These are phyloP conservation scores for Dynastes maya DNA, from an alignment of 2,888 invertebrate species.

Conservation along the genomic window DNA sequence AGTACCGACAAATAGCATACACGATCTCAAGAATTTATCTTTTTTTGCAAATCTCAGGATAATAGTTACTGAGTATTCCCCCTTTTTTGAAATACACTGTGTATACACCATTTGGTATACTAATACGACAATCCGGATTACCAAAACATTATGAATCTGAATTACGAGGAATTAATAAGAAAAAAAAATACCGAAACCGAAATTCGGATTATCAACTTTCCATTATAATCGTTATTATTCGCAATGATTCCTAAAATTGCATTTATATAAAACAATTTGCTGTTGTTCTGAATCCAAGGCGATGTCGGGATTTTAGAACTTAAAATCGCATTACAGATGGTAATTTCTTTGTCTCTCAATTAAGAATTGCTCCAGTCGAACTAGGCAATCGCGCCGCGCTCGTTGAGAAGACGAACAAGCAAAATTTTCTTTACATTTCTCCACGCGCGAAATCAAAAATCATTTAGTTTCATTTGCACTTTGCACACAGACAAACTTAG, in stretches of 20 bases:
- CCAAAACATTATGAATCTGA: too few relatives aligned
- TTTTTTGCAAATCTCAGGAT: too few relatives aligned
- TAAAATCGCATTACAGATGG: conserved; percentile 21
- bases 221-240: not conserved
- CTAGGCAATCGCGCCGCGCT: not conserved
- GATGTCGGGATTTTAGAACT: not conserved
- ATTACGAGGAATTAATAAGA: too few relatives aligned
- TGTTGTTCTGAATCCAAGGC: not conserved
- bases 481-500: conserved; percentile 17
- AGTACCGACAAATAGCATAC: too few relatives aligned
- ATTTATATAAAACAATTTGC: not conserved
- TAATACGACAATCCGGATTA: too few relatives aligned
- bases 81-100: too few relatives aligned
- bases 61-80: too few relatives aligned
- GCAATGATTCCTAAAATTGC: not conserved
- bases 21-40: too few relatives aligned
- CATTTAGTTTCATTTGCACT: conserved; percentile 46
- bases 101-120: too few relatives aligned
- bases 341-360: conserved; percentile 26
- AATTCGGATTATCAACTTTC: too few relatives aligned
- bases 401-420: not conserved
- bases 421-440: conserved; percentile 30
- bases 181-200: too few relatives aligned
- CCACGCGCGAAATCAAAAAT: conserved; percentile 33
- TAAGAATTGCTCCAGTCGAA: conserved; percentile 23